Conservation (phyloP, 1,140 invertebrate species). For the Drosophila athabasca region DNA sequence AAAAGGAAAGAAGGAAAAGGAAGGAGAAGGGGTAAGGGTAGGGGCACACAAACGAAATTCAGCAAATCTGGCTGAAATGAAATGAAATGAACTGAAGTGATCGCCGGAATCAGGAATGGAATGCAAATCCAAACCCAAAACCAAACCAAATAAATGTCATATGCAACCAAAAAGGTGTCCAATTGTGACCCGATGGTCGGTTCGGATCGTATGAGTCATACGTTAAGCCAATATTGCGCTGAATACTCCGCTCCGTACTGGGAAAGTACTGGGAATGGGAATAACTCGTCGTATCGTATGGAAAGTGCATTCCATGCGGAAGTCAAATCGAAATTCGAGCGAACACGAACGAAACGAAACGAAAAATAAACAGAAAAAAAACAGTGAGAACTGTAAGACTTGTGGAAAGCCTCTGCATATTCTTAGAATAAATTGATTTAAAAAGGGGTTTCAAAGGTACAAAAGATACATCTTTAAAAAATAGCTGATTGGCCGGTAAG, state of each 20-base stretch:
- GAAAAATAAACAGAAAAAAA: too few relatives aligned
- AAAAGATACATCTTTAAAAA: too few relatives aligned
- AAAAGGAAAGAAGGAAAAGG: neutral
- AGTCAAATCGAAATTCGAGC: slow-evolving; percentile 28
- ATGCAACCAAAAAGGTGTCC: slow-evolving; percentile 36
- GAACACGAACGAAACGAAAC: neutral
- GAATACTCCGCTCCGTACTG: too few relatives aligned
- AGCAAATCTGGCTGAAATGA: slow-evolving; percentile 25
- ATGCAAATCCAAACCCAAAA: slow-evolving; percentile 18
- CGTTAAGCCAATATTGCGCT: neutral
- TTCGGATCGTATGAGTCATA: slow-evolving; percentile 19
- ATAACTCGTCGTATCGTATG: too few relatives aligned
- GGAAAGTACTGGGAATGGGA: slow-evolving; percentile 7
- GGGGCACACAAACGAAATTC: too few relatives aligned
- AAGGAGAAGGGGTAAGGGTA: neutral
- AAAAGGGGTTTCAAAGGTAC: too few relatives aligned
- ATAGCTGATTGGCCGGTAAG: too few relatives aligned
- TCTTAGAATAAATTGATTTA: too few relatives aligned
- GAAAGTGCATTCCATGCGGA: slow-evolving; percentile 40
- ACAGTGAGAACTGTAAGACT: too few relatives aligned
- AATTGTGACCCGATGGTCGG: slow-evolving; percentile 39
- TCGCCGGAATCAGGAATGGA: neutral
- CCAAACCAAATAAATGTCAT: slow-evolving; percentile 20
- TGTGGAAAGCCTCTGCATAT: too few relatives aligned
- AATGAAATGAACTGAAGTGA: slow-evolving; percentile 20